Conservation (phyloP, 2,113 vertebrate species). For the Dasyornis broadbenti region DNA sequence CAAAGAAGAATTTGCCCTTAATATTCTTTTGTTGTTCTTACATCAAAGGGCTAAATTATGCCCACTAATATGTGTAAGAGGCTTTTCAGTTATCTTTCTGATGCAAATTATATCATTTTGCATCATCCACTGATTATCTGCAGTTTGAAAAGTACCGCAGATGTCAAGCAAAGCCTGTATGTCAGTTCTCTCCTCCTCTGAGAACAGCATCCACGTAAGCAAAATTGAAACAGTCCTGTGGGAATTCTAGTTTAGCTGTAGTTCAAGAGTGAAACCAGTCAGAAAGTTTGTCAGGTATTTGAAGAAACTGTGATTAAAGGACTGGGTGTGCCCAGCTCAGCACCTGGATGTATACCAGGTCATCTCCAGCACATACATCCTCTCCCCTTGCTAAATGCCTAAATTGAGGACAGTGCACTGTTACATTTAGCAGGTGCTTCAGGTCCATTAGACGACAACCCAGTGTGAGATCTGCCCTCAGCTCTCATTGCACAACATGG, state of each 20-base stretch:
- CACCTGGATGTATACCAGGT: neutral
- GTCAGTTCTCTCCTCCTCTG: neutral
- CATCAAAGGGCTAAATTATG: slow-evolving; percentile 26
- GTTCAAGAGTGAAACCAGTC: neutral
- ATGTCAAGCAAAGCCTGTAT: neutral
- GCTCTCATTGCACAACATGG: neutral
- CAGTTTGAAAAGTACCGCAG: neutral
- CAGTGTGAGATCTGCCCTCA: neutral
- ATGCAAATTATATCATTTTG: slow-evolving; percentile 33
- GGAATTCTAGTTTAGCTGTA: neutral
- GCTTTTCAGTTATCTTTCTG: slow-evolving; percentile 33
- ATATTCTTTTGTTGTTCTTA: slow-evolving; percentile 3
- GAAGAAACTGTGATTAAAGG: neutral
- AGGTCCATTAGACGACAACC: neutral
- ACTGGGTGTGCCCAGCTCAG: neutral
- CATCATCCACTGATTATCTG: slow-evolving; percentile 17
- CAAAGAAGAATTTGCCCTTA: neutral
- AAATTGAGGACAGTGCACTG: neutral
- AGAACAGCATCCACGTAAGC: neutral
- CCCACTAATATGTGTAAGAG: neutral
- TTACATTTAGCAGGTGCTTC: neutral
- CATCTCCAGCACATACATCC: neutral
- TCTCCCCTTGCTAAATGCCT: neutral
- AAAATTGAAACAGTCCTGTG: neutral
- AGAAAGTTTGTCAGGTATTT: neutral